phyloP scores from a whole-genome alignment of 1,140 invertebrate species.

The Prorops nasuta region DNA sequence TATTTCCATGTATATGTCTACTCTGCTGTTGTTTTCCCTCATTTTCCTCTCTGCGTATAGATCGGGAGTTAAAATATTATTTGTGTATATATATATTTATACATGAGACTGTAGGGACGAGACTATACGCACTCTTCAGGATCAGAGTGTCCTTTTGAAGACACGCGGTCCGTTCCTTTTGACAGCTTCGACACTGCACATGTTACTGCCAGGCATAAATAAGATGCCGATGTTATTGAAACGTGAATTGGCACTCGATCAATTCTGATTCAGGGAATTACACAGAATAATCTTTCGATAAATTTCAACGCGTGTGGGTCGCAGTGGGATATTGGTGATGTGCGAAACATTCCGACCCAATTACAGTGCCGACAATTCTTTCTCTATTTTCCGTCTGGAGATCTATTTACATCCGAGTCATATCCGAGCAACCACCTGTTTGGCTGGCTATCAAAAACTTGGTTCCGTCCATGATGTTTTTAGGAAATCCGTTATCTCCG shows the following conservation, averaged over 20 bases:
- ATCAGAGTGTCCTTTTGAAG: too few species aligned
- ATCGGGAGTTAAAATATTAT: too few species aligned
- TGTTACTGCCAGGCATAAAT: too few species aligned
- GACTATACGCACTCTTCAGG: too few species aligned
- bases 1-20: too few species aligned
- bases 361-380: conserved; percentile 28
- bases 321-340: conserved; percentile 44
- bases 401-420: conserved; percentile 30
- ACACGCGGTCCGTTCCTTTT: too few species aligned
- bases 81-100: too few species aligned
- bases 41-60: too few species aligned
- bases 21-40: too few species aligned
- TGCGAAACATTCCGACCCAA: conserved; percentile 53
- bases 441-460: conserved; percentile 42
- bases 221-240: conserved; percentile 1
- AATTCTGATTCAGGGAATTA: conserved; percentile 4
- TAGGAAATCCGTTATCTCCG: too few species aligned
- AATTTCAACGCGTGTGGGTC: conserved; percentile 25
- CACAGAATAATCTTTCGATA: conserved; percentile 13
- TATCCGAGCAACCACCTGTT: conserved; percentile 49
- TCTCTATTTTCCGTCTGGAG: conserved; percentile 29
- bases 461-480: background rate
- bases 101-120: too few species aligned
- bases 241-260: background rate
- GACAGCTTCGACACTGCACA: too few species aligned